Conservation (phyloP, 2,888 invertebrate genomes). For the Neocrepidodera transversa region DNA sequence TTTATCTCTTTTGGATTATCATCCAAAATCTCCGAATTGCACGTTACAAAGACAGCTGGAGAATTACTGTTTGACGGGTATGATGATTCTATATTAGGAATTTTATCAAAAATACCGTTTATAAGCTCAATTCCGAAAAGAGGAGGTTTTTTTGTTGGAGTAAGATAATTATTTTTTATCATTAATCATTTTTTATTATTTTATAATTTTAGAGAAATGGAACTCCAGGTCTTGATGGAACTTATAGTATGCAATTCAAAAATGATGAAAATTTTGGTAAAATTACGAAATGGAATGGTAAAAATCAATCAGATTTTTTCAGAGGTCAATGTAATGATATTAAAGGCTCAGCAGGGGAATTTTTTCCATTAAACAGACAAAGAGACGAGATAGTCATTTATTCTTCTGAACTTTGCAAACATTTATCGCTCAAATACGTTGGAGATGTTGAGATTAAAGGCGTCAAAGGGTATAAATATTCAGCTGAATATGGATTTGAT, state of each 20-base stretch:
- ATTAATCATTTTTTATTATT: no score
- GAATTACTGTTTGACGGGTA: conserved; percentile 84
- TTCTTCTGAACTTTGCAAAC: conserved; percentile 78
- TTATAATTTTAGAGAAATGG: conserved; percentile 76
- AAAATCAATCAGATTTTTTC: conserved; percentile 66
- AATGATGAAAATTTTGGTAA: conserved; percentile 71
- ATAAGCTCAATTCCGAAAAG: conserved; percentile 69
- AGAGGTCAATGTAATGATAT: conserved; percentile 67
- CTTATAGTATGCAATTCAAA: conserved; percentile 77
- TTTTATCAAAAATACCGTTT: conserved; percentile 68
- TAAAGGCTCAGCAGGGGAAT: conserved; percentile 81
- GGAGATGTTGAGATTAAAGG: conserved; percentile 67
- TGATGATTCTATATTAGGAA: conserved; percentile 72
- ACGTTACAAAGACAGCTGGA: conserved; percentile 69
- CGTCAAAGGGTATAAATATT: conserved; percentile 71
- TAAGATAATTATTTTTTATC: conserved; percentile 47
- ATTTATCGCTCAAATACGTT: conserved; percentile 68
- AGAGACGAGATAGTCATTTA: conserved; percentile 68
- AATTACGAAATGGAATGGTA: conserved; percentile 75
- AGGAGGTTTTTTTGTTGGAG: conserved; percentile 87
- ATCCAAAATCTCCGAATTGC: conserved; percentile 54
- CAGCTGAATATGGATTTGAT: conserved; percentile 71
- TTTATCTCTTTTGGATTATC: conserved; percentile 62
- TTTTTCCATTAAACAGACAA: conserved; percentile 74
- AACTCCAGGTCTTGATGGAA: conserved; percentile 73